Conservation (phyloP, 2,797 vertebrate species). For the Lepilemur ruficaudatus region DNA sequence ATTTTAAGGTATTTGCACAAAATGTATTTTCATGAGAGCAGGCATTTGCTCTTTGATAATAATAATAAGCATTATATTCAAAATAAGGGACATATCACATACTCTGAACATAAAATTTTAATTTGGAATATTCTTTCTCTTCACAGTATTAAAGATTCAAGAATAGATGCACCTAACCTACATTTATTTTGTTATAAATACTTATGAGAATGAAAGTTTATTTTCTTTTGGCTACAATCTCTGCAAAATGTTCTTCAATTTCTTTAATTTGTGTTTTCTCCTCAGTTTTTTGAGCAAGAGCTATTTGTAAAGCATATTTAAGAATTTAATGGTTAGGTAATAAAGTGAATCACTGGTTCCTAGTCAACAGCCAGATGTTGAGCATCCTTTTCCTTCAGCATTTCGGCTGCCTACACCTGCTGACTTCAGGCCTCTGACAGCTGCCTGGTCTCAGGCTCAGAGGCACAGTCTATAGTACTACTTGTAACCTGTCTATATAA, state of each 20-base stretch:
- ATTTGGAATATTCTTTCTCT: background rate
- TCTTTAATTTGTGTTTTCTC: background rate
- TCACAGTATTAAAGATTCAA: background rate
- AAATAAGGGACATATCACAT: background rate
- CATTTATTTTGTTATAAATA: background rate
- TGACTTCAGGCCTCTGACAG: background rate
- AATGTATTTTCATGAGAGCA: background rate
- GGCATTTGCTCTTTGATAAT: background rate
- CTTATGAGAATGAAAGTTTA: background rate
- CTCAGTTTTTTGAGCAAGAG: background rate
- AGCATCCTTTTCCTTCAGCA: background rate
- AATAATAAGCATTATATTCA: background rate
- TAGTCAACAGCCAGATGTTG: background rate
- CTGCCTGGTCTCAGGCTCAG: background rate
- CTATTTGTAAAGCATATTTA: background rate
- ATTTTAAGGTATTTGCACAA: background rate
- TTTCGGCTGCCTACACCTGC: background rate
- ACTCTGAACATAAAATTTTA: conserved; percentile 13
- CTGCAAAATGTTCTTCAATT: background rate
- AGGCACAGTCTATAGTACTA: background rate
- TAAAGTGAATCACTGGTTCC: background rate
- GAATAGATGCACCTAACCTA: background rate
- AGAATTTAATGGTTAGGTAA: background rate
- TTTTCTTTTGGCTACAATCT: background rate
- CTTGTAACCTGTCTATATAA: background rate